Evolutionary conservation across 2,888 invertebrate species (phyloP).

Genomic region (Himalopsyche tibetana): DNA sequence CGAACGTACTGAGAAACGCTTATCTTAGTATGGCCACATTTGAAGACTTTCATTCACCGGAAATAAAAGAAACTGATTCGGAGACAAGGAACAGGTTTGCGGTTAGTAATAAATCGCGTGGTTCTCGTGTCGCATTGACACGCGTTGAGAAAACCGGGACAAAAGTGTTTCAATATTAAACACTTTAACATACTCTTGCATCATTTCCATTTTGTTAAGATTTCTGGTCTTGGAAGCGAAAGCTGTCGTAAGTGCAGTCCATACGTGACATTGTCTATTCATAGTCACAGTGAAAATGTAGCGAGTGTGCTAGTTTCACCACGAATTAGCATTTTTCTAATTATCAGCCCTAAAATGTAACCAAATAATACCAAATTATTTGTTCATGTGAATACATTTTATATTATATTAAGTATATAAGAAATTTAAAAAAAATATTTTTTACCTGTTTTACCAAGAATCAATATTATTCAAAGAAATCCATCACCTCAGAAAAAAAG

Average conservation of each 20-base stretch:
- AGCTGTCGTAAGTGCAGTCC: neutral
- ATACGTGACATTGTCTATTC: neutral
- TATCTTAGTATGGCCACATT: neutral
- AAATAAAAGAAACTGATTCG: conserved; percentile 32
- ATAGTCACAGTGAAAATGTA: no score
- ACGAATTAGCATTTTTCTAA: no score
- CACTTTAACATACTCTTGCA: neutral
- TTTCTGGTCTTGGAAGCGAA: neutral
- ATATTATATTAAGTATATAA: no score
- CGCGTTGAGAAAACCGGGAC: neutral
- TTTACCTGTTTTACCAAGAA: no score
- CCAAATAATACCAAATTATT: no score
- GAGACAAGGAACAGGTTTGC: conserved; percentile 11
- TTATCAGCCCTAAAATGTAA: no score
- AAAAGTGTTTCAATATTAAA: neutral
- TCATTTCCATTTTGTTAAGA: conserved; percentile 16
- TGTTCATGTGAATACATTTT: no score
- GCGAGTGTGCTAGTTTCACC: no score
- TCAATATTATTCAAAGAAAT: no score
- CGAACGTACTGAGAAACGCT: neutral
- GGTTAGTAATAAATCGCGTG: conserved; percentile 2
- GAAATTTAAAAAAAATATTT: no score
- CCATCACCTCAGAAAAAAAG: no score
- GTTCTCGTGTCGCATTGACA: neutral
- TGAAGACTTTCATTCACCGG: conserved; percentile 31